phyloP scores from a whole-genome alignment of 1,140 invertebrate species.

The Melipona quadrifasciata region DNA sequence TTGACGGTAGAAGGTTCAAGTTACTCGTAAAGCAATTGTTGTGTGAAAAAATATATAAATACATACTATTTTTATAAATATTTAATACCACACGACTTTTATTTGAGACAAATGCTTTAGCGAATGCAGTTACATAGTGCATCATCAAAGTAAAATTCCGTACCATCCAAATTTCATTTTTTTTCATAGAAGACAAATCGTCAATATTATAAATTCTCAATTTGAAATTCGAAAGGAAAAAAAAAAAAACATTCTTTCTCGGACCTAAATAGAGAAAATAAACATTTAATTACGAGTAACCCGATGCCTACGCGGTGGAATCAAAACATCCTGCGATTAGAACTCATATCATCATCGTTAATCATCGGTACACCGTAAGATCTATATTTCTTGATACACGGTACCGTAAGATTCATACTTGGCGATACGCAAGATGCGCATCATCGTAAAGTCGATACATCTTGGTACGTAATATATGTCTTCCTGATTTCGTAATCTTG shows the following conservation, averaged over 20 bases:
- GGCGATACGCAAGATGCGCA: neutral
- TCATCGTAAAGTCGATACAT: slow-evolving; percentile 10
- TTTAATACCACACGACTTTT: too few relatives aligned
- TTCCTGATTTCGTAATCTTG: neutral
- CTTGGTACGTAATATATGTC: slow-evolving; percentile 6
- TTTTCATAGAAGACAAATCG: neutral
- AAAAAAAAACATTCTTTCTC: too few relatives aligned
- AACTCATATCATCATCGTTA: slow-evolving; percentile 14
- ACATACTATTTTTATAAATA: too few relatives aligned
- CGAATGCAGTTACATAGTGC: too few relatives aligned
- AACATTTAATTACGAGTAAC: neutral
- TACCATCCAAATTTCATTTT: too few relatives aligned
- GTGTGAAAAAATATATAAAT: too few relatives aligned
- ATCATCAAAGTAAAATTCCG: too few relatives aligned
- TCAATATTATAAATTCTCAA: neutral
- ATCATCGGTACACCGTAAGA: slow-evolving; percentile 5
- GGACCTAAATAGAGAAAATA: neutral
- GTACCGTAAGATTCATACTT: slow-evolving; percentile 22
- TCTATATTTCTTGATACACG: slow-evolving; percentile 5
- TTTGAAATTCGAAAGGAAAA: neutral
- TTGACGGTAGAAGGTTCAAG: too few relatives aligned
- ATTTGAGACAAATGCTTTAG: too few relatives aligned
- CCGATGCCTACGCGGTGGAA: neutral
- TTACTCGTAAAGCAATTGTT: too few relatives aligned
- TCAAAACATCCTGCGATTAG: neutral